These are phyloP conservation scores for Anarsia innoxiella DNA, from an alignment of 2,888 invertebrate species.

Conservation along the genomic window DNA sequence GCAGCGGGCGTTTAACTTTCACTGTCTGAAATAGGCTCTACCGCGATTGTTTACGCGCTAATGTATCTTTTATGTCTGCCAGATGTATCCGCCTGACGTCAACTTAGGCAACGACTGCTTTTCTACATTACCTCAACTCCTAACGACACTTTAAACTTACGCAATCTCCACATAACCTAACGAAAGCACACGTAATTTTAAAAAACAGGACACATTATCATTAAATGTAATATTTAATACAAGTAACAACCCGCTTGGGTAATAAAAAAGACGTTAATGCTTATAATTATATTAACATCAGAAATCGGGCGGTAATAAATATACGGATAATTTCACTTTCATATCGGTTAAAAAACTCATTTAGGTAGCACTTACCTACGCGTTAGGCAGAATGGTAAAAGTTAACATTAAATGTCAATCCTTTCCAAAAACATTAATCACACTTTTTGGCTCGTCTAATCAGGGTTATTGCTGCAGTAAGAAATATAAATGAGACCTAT, in stretches of 20 bases:
- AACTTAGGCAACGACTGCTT: too few species aligned
- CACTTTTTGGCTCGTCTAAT: too few species aligned
- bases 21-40: slow-evolving; percentile 36
- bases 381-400: slow-evolving; percentile 6
- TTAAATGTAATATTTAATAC: slow-evolving; percentile 5
- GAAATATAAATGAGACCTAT: too few species aligned
- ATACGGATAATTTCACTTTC: slow-evolving; percentile 8
- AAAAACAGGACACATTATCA: slow-evolving; percentile 9
- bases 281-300: slow-evolving; percentile 7
- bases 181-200: slow-evolving; percentile 3
- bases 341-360: slow-evolving; percentile 8
- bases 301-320: slow-evolving; percentile 3
- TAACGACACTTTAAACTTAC: slow-evolving; percentile 14
- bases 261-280: slow-evolving; percentile 5
- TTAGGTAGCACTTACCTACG: not conserved
- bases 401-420: slow-evolving; percentile 7
- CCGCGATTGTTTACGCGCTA: slow-evolving; percentile 39
- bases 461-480: too few species aligned
- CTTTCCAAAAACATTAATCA: slow-evolving; percentile 11
- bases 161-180: slow-evolving; percentile 12
- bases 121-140: slow-evolving; percentile 12
- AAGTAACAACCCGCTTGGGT: slow-evolving; percentile 1
- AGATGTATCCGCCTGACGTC: too few species aligned
- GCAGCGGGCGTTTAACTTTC: slow-evolving; percentile 34
- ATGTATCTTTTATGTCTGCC: slow-evolving; percentile 41